Conservation (phyloP, 2,113 vertebrate genomes). For the Tenrec ecaudatus region DNA sequence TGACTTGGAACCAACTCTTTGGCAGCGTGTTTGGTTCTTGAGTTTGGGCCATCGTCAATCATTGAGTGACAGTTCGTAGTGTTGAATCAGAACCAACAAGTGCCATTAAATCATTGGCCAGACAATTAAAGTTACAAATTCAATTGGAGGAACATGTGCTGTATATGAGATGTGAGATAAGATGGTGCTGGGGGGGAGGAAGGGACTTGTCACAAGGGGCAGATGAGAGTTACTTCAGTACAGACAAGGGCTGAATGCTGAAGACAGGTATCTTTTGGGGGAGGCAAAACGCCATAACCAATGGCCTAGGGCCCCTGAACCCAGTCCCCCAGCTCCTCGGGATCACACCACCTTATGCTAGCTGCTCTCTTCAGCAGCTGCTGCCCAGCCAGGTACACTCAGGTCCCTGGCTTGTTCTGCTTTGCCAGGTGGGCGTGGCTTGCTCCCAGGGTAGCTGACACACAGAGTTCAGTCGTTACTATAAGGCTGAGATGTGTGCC, state of each 20-base stretch:
- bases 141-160: background rate
- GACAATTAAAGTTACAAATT: background rate
- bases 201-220: rapidly evolving
- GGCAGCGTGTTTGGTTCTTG: too few relatives aligned
- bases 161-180: background rate
- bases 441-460: background rate
- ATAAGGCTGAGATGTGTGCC: background rate
- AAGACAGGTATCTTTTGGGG: background rate
- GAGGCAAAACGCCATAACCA: background rate
- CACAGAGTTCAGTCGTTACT: background rate
- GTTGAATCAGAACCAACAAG: background rate
- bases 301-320: background rate
- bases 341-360: rapidly evolving
- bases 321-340: background rate
- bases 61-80: background rate
- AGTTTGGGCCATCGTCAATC: background rate
- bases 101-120: background rate
- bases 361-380: background rate
- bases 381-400: too few relatives aligned
- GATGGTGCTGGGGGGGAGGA: background rate
- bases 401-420: background rate
- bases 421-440: background rate
- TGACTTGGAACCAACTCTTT: too few relatives aligned
- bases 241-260: background rate
- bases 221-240: rapidly evolving